Evolutionary conservation across 2,888 invertebrate species (phyloP).

Genomic region (Drosophila pseudotalamancana): DNA sequence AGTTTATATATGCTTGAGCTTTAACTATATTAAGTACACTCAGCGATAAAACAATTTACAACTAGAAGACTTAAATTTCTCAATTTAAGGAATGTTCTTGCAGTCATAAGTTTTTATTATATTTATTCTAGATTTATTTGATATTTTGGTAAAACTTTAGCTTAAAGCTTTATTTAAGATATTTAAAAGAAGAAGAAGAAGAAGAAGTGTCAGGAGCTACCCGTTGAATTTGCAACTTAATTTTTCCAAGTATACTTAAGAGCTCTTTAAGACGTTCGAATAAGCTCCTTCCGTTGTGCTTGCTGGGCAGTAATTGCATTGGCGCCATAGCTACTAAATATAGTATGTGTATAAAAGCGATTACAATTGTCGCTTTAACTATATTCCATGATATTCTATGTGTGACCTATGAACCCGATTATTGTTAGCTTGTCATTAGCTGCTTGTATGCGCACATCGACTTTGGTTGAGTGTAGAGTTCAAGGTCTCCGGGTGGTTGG

Average conservation of each 20-base stretch:
- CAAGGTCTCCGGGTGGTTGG: conserved; percentile 16
- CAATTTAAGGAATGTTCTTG: too few relatives aligned
- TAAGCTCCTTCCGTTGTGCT: background rate
- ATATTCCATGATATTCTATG: conserved; percentile 17
- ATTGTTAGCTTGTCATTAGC: conserved; percentile 6
- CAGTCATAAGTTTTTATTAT: too few relatives aligned
- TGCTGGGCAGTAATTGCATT: conserved; percentile 14
- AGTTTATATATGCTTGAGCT: background rate
- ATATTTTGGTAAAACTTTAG: too few relatives aligned
- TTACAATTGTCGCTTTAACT: conserved; percentile 35
- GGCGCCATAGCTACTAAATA: background rate
- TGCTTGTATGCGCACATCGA: conserved; percentile 13
- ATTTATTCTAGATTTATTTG: too few relatives aligned
- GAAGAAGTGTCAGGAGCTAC: too few relatives aligned
- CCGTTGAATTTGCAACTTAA: too few relatives aligned
- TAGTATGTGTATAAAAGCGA: conserved; percentile 16
- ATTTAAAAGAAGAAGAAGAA: too few relatives aligned
- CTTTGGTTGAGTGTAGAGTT: conserved; percentile 23
- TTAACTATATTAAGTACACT: too few relatives aligned
- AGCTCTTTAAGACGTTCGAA: background rate
- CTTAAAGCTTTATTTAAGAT: too few relatives aligned
- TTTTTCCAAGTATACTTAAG: background rate
- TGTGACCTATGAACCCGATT: conserved; percentile 30
- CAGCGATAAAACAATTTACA: too few relatives aligned
- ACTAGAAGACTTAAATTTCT: too few relatives aligned